Conservation (phyloP, 1,140 invertebrate species). For the Laupala kohalensis region DNA sequence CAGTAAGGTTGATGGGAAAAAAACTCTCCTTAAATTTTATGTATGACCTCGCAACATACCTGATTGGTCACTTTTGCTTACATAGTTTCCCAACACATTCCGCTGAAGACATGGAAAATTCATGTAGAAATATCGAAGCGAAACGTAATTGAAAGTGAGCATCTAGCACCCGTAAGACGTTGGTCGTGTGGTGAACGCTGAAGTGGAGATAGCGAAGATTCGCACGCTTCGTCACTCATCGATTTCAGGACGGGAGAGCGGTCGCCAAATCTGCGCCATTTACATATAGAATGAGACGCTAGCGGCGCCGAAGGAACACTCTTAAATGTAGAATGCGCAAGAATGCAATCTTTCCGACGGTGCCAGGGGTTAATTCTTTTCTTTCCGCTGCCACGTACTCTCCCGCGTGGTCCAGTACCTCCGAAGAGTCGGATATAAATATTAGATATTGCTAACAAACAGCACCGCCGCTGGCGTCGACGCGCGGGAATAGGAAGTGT, state of each 20-base stretch:
- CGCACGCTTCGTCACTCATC: neutral
- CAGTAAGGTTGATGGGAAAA: too few relatives aligned
- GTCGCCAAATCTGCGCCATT: neutral
- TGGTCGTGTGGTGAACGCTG: neutral
- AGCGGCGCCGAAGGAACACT: neutral
- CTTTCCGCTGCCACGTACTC: too few relatives aligned
- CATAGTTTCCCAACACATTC: neutral
- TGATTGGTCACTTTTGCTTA: neutral
- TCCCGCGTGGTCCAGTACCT: too few relatives aligned
- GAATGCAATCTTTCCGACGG: neutral
- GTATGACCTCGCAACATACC: neutral
- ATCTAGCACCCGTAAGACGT: neutral
- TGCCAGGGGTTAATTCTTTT: too few relatives aligned
- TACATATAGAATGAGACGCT: neutral
- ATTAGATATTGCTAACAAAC: neutral
- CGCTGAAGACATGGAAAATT: neutral
- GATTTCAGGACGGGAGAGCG: neutral
- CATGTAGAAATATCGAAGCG: neutral
- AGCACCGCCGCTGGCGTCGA: neutral
- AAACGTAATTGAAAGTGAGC: neutral
- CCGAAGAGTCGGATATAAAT: neutral
- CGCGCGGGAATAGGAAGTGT: too few relatives aligned
- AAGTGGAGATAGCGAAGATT: too few relatives aligned
- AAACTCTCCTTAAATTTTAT: neutral
- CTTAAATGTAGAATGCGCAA: neutral